phyloP scores from a whole-genome alignment of 2,113 vertebrate species.

The Rhea americana region DNA sequence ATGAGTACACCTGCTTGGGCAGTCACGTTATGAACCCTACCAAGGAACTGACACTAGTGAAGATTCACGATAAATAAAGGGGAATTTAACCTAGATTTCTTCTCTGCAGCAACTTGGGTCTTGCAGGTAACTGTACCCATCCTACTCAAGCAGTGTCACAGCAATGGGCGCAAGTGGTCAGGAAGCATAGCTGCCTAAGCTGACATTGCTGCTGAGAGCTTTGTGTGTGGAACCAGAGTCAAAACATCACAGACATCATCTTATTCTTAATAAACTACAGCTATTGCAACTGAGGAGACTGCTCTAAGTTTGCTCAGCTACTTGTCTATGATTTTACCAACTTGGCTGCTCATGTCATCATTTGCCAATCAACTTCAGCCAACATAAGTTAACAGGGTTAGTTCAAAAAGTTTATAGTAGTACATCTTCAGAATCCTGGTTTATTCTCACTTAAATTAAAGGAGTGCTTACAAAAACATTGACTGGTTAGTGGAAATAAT shows the following conservation, averaged over 20 bases:
- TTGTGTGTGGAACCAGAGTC: neutral
- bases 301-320: neutral
- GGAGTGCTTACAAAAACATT: neutral
- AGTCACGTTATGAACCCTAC: neutral
- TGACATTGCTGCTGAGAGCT: neutral
- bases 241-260: neutral
- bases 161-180: neutral
- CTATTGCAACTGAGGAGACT: neutral
- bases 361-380: neutral
- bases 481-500: neutral
- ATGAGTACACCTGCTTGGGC: neutral
- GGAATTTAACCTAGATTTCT: neutral
- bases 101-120: neutral
- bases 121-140: neutral
- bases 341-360: neutral
- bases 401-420: neutral
- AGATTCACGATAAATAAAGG: neutral
- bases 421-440: neutral
- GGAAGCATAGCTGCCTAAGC: neutral
- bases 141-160: neutral
- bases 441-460: neutral
- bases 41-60: neutral
- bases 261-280: rapidly evolving
- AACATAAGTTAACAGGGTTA: neutral
- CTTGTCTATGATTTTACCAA: neutral